Conservation (phyloP, 2,888 invertebrate genomes). For the Stenichneumon culpator region DNA sequence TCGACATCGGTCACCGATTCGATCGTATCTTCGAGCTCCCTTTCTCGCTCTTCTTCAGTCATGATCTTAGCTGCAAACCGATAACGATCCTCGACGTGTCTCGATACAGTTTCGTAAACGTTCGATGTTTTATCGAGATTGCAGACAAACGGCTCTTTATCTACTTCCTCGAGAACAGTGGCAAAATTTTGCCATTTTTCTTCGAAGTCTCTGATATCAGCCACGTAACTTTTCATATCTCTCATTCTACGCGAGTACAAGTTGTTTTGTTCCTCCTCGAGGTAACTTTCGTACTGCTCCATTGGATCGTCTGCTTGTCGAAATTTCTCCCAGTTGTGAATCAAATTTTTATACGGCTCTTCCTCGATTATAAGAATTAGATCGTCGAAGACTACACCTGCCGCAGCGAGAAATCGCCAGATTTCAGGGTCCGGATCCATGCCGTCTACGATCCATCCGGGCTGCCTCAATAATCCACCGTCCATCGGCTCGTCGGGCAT, state of each 20-base stretch:
- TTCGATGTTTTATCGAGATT: constrained; percentile 76
- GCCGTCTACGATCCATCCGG: constrained; percentile 88
- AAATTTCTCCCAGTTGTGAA: constrained; percentile 74
- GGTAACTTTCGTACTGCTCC: constrained; percentile 45
- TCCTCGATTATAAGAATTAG: constrained; percentile 87
- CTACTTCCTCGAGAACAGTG: constrained; percentile 73
- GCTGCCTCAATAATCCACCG: constrained; percentile 76
- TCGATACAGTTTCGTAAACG: constrained; percentile 78
- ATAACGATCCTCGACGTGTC: constrained; percentile 79
- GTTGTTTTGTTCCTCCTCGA: constrained; percentile 25
- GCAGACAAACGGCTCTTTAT: constrained; percentile 72
- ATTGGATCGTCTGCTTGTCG: constrained; percentile 23
- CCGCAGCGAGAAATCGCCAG: constrained; percentile 85
- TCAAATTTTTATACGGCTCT: constrained; percentile 84
- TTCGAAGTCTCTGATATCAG: constrained; percentile 60
- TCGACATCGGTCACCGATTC: constrained; percentile 84
- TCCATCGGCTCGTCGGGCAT: constrained; percentile 77
- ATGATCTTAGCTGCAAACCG: constrained; percentile 85
- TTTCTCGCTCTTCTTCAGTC: constrained; percentile 83
- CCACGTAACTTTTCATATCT: constrained; percentile 58
- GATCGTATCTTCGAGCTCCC: constrained; percentile 79
- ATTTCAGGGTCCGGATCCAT: constrained; percentile 86
- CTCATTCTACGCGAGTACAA: constrained; percentile 35
- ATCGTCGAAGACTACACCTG: constrained; percentile 86
- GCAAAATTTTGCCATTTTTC: constrained; percentile 72